Evolutionary conservation across 2,797 vertebrate genomes (phyloP).

Genomic region (Silurus aristotelis): DNA sequence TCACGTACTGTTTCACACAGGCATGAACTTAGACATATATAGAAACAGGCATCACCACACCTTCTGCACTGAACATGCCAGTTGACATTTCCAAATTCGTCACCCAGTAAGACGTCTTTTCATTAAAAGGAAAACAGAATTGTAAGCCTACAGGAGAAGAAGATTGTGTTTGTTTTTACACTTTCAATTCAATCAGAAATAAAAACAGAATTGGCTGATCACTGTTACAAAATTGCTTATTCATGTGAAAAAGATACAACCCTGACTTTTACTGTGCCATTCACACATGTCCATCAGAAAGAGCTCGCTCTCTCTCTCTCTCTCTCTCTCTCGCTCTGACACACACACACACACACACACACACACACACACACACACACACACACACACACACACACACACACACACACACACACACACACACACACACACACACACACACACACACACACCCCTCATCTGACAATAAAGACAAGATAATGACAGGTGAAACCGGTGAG

Average conservation of each 20-base stretch:
- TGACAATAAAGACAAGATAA: background rate
- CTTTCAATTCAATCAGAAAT: background rate
- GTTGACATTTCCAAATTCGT: background rate
- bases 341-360: too few relatives aligned
- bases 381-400: too few relatives aligned
- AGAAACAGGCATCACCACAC: slow-evolving; percentile 17
- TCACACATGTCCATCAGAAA: slow-evolving; percentile 13
- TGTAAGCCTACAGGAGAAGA: background rate
- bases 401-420: background rate
- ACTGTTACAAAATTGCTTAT: background rate
- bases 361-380: too few relatives aligned
- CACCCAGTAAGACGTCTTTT: background rate
- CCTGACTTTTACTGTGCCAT: background rate
- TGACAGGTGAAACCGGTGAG: background rate
- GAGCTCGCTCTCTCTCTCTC: background rate
- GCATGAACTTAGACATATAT: slow-evolving; percentile 8
- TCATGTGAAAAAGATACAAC: background rate
- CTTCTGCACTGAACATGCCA: background rate
- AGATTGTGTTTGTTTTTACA: background rate
- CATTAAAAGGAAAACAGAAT: background rate
- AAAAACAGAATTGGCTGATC: background rate
- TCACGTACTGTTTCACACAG: background rate
- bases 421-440: too few relatives aligned
- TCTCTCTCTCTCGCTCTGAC: too few relatives aligned
- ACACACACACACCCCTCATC: background rate